phyloP scores from a whole-genome alignment of 2,113 vertebrate species.

The Cavia porcellus region DNA sequence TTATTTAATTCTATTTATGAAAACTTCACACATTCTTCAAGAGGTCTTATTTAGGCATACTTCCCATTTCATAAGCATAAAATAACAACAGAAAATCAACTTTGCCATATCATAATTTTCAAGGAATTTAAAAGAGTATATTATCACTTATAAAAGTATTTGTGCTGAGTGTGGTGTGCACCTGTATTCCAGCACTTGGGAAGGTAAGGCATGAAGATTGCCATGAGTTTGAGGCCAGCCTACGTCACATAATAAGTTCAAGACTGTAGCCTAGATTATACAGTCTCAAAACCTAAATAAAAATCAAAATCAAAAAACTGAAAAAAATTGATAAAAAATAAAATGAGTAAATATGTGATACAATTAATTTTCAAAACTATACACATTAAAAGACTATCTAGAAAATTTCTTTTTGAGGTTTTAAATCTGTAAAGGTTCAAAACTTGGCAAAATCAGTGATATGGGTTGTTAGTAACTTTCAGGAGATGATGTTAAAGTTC shows the following conservation, averaged over 20 bases:
- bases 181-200: not conserved
- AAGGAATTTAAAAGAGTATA: not conserved
- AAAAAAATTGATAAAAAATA: not conserved
- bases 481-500: not conserved
- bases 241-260: not conserved
- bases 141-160: not conserved
- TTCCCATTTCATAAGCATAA: not conserved
- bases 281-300: too few species aligned
- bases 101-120: not conserved
- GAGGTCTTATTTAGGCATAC: not conserved
- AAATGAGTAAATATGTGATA: not conserved
- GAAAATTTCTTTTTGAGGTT: not conserved
- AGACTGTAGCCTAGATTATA: too few species aligned
- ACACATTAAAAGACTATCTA: constrained; percentile 34
- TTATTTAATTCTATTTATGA: not conserved
- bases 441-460: not conserved
- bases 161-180: not conserved
- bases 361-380: not conserved
- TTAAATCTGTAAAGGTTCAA: not conserved
- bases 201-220: not conserved
- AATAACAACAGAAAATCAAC: not conserved
- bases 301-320: too few species aligned
- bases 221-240: not conserved
- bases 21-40: not conserved
- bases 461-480: not conserved